These are phyloP conservation scores for Germaria angustata DNA, from an alignment of 2,888 invertebrate genomes.

Conservation along the genomic window DNA sequence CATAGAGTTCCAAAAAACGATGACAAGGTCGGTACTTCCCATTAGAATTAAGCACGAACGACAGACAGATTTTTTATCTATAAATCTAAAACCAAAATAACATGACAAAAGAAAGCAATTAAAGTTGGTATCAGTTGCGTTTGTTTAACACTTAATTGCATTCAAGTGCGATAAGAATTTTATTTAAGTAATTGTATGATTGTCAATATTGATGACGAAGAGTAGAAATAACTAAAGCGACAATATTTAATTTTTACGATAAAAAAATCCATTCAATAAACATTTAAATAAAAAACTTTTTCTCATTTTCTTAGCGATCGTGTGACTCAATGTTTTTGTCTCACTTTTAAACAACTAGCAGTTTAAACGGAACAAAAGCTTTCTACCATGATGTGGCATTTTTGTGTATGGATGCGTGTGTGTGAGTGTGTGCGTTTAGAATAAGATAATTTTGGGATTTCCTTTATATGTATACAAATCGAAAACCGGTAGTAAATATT, in stretches of 20 bases:
- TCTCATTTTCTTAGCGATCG: not conserved
- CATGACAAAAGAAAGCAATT: conserved; percentile 15
- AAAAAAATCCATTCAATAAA: conserved; percentile 17
- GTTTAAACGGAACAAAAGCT: conserved; percentile 11
- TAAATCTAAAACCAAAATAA: not conserved
- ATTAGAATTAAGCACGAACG: not conserved
- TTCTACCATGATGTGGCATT: not conserved
- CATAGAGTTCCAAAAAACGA: not conserved
- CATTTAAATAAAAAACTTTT: not conserved
- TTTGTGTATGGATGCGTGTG: not conserved
- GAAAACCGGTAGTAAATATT: conserved; percentile 28
- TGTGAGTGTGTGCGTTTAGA: not conserved
- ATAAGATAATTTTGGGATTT: conserved; percentile 1
- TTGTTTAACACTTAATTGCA: conserved; percentile 3
- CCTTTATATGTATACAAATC: not conserved
- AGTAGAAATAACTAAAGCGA: conserved; percentile 8
- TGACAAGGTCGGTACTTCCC: conserved; percentile 17
- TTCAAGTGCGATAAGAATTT: conserved; percentile 12
- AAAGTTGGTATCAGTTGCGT: not conserved
- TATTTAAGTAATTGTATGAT: conserved; percentile 6
- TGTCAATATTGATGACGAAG: conserved; percentile 3
- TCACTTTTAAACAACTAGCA: conserved; percentile 5
- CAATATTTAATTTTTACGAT: conserved; percentile 6
- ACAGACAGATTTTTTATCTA: not conserved
- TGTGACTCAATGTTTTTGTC: conserved; percentile 48